A percentile compares a stretch with the other conserved stretches of the same genome.
Evolutionary conservation across 1,140 invertebrate genomes (phyloP).

Genomic region (Achatina immaculata): DNA sequence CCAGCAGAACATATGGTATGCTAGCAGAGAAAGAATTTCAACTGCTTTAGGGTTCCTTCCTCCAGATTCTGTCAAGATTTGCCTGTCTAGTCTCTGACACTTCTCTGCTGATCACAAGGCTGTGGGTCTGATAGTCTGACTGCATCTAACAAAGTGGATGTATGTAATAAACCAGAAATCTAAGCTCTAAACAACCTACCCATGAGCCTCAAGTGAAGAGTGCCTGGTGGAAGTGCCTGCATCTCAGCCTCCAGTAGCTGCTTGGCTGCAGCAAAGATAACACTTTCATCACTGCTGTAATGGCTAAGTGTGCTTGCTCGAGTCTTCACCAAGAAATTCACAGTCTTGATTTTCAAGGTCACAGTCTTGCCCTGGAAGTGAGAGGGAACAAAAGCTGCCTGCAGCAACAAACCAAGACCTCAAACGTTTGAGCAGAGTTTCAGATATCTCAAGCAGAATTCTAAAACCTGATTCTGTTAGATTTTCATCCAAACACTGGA

Average conservation of each 20-base stretch:
- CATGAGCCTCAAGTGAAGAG: constrained; percentile 72
- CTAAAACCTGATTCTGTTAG: too few species aligned
- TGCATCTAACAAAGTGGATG: neutral
- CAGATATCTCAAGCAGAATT: too few species aligned
- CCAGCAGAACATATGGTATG: too few species aligned
- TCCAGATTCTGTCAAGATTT: too few species aligned
- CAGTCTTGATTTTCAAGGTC: constrained; percentile 74
- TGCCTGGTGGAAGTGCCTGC: constrained; percentile 51
- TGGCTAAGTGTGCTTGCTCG: constrained; percentile 67
- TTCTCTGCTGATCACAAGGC: neutral
- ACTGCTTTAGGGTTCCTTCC: too few species aligned
- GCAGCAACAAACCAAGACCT: too few species aligned
- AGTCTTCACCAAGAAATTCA: constrained; percentile 72
- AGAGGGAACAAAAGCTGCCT: too few species aligned
- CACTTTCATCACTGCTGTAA: constrained; percentile 66
- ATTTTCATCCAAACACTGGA: too few species aligned
- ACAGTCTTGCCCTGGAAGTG: constrained; percentile 72
- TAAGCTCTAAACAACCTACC: constrained; percentile 56
- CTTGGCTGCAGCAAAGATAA: constrained; percentile 70
- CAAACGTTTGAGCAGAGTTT: too few species aligned
- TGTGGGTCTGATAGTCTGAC: neutral
- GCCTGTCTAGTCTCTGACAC: neutral
- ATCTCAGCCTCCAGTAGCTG: constrained; percentile 71
- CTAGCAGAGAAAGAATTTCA: too few species aligned
- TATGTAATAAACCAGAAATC: neutral